Base-by-base conservation (phyloP, 2,888 invertebrate species). In the Lochmaea crataegi region DNA sequence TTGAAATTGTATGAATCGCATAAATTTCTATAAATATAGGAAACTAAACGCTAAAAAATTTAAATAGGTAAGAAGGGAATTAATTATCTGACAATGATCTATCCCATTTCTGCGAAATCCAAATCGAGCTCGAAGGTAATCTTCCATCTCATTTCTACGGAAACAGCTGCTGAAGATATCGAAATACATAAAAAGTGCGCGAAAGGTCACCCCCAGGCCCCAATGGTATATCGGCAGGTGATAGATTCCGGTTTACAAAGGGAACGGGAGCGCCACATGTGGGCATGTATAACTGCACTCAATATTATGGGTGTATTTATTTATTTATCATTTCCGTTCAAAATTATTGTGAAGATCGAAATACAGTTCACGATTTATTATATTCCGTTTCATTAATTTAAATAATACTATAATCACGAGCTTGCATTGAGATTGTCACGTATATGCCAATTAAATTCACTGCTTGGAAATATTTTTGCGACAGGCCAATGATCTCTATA, bases 81-180 rank as follows among this genome's bases (percentile, higher is more conserved):
- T 42, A 42, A 11, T 6, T 48, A 48, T 48, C 48, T 48, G n/a
- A 48, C 48, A 48, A 11, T 42, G 11, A 16, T 53, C 53, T 16
- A 2, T 53, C n/a, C 56, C 18, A n/a, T 18, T 65, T 65, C 48
- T 65, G 51, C 58, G 9, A 56, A 41, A n/a, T 18, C 69, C 12
- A 63, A 56, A 48, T 48, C 48, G 48, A 63, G 22, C 42, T 57
- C 67, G 57, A n/a, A n/a, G n/a, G 26, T 63, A 63, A 64, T 67
- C 68, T 67, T 3, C 12, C 22, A 26, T 57, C 22, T 57, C 26
- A 14, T 11, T 58, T 22, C 69, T 42, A 71, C 71, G 68, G 71
- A 75, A 75, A 68, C 75, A 75, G 75, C 75, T 75, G 75, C 69
- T 71, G 63, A 42, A 56, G 56, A 57, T 22, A 58, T 58, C 58